Evolutionary conservation across 2,113 vertebrate genomes (phyloP).

Genomic region (Tragelaphus buxtoni): DNA sequence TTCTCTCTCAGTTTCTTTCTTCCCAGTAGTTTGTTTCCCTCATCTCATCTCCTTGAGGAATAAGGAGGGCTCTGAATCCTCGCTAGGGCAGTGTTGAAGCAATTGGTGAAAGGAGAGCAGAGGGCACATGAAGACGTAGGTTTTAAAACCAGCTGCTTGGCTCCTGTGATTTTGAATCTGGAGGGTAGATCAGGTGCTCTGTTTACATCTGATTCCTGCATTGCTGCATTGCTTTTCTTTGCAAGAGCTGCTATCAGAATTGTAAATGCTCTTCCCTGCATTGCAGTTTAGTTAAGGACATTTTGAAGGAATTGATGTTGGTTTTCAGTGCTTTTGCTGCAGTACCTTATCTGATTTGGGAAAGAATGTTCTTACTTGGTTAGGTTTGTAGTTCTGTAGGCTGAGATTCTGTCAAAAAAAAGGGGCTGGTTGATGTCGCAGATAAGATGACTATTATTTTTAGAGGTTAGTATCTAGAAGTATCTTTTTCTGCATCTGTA

Average conservation of each 20-base stretch:
- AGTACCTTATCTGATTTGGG: conserved; percentile 8
- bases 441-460: conserved; percentile 23
- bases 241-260: not conserved
- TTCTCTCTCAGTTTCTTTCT: not conserved
- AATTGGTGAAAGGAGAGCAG: not conserved
- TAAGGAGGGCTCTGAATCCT: not conserved
- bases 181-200: not conserved
- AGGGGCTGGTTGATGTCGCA: not conserved
- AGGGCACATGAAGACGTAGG: not conserved
- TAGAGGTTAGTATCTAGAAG: not conserved
- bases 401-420: not conserved
- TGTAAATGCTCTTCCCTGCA: not conserved
- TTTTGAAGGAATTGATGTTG: conserved; percentile 1
- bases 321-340: not conserved
- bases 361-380: conserved; percentile 9
- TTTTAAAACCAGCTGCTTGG: not conserved
- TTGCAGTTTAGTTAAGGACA: conserved; percentile 21
- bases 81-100: not conserved
- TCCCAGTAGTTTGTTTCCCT: not conserved
- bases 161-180: not conserved
- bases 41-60: not conserved
- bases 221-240: conserved; percentile 17
- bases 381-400: not conserved
- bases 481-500: conserved; percentile 22
- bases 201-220: not conserved